phyloP scores from a whole-genome alignment of 2,797 vertebrate species.

The Urophycis tenuis region DNA sequence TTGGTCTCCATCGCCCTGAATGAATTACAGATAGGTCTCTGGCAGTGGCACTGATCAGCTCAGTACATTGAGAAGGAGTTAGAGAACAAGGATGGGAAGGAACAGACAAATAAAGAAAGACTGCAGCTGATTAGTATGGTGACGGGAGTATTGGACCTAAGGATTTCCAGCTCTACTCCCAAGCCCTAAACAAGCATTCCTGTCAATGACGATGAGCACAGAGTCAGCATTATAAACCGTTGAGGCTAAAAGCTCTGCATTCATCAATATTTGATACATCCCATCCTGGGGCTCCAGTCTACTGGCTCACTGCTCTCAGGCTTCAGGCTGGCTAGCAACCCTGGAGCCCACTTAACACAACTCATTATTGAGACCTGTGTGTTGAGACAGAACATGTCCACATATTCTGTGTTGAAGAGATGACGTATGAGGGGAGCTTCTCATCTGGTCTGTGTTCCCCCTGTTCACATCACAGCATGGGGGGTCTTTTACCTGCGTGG shows the following conservation, averaged over 20 bases:
- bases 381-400: not conserved
- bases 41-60: not conserved
- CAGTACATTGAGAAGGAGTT: not conserved
- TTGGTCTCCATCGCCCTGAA: not conserved
- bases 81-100: not conserved
- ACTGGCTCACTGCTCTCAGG: not conserved
- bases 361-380: not conserved
- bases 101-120: not conserved
- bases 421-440: not conserved
- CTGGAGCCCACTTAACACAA: not conserved
- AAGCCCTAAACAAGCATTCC: not conserved
- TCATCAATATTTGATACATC: conserved; percentile 42
- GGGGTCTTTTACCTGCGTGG: conserved; percentile 80
- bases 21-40: not conserved
- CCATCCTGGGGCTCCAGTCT: conserved; percentile 6
- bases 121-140: not conserved
- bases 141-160: not conserved
- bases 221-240: not conserved
- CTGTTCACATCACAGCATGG: not conserved
- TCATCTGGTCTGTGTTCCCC: not conserved
- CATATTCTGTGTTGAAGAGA: not conserved
- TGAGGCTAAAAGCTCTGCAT: conserved; percentile 28
- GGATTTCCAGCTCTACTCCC: not conserved
- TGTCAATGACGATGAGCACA: not conserved
- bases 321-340: not conserved